phyloP scores from a whole-genome alignment of 1,140 invertebrate species.

The Himalopsyche phryganea region DNA sequence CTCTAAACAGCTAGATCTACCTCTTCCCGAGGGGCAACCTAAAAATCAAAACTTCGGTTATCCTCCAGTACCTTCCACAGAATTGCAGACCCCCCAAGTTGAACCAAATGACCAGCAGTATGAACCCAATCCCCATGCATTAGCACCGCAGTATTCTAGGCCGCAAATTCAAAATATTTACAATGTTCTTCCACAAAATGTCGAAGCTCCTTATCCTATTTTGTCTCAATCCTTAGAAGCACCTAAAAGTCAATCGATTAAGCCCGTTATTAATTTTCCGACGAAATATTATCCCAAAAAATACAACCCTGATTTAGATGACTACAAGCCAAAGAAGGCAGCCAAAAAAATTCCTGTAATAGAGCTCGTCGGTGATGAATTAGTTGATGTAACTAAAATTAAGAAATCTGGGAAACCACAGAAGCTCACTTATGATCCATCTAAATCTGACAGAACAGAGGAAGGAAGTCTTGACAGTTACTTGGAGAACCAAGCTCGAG shows the following conservation, averaged over 20 bases:
- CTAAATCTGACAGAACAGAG: slow-evolving; percentile 34
- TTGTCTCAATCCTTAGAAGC: slow-evolving; percentile 18
- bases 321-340: slow-evolving; percentile 40
- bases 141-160: background rate
- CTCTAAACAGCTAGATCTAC: slow-evolving; percentile 30
- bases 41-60: background rate
- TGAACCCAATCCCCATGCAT: slow-evolving; percentile 17
- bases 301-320: slow-evolving; percentile 36
- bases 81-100: slow-evolving; percentile 22
- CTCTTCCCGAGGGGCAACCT: slow-evolving; percentile 13
- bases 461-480: slow-evolving; percentile 35
- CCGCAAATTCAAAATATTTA: slow-evolving; percentile 2
- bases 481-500: slow-evolving; percentile 8
- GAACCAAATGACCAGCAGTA: slow-evolving; percentile 17
- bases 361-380: slow-evolving; percentile 19
- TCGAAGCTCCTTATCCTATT: slow-evolving; percentile 16
- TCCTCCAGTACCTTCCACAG: slow-evolving; percentile 13
- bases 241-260: slow-evolving; percentile 25
- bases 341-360: slow-evolving; percentile 21
- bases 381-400: slow-evolving; percentile 19
- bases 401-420: slow-evolving; percentile 26
- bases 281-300: slow-evolving; percentile 27
- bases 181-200: slow-evolving; percentile 10
- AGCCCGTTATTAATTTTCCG: slow-evolving; percentile 14
- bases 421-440: slow-evolving; percentile 39